phyloP scores from a whole-genome alignment of 2,888 invertebrate species.

The Fissipunctia ypsillon region DNA sequence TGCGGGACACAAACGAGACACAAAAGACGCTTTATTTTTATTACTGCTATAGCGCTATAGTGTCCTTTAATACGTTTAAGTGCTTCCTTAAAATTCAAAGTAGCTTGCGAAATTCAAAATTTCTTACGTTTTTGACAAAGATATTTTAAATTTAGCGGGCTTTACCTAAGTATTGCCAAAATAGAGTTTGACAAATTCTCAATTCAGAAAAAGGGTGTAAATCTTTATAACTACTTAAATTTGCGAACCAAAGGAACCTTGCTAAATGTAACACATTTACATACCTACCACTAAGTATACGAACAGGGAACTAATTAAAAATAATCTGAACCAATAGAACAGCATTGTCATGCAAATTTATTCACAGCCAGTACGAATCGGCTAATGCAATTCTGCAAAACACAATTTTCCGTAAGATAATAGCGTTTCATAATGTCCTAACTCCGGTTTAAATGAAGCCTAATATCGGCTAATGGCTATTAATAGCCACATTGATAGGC shows the following conservation, averaged over 20 bases:
- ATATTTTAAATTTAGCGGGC: background rate
- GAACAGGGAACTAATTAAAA: constrained; percentile 1
- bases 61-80: no score
- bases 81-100: no score
- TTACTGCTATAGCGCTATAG: no score
- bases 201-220: background rate
- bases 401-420: constrained; percentile 52
- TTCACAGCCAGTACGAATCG: constrained; percentile 9
- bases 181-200: background rate
- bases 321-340: constrained; percentile 4
- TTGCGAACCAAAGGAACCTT: no score
- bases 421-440: constrained; percentile 45
- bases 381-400: constrained; percentile 46
- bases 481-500: constrained; percentile 43
- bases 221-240: background rate
- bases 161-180: no score
- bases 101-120: background rate
- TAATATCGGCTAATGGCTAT: constrained; percentile 54
- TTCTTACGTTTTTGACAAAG: background rate
- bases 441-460: constrained; percentile 43
- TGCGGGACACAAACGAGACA: no score
- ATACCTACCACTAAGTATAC: background rate
- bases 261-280: background rate
- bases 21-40: no score
- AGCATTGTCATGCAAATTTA: constrained; percentile 25